Base-by-base conservation (phyloP, 1,140 invertebrate genomes). In the Neodiprion fabricii region DNA sequence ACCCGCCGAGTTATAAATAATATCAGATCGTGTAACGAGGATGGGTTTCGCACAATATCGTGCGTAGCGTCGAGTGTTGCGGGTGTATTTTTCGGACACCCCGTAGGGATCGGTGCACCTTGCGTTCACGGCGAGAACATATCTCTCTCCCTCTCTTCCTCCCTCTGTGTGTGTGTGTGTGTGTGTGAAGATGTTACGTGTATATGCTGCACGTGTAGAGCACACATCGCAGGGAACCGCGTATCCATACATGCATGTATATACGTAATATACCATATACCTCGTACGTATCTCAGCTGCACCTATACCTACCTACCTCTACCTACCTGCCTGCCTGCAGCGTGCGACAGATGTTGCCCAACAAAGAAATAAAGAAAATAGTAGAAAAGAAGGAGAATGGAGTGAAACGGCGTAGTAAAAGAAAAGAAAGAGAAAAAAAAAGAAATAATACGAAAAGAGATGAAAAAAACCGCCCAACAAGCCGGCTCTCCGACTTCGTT, bases 331-430 rank as follows among this genome's bases (percentile, higher is more conserved):
- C 47, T 28, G 73, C 66, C 74, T 50, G 69, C 74, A 67, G 75
- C 76, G 78, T 79, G 78, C 79, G 81, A 82, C 81, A 82, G 81
- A 82, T 82, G 81, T 82, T 81, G 79, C 73, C 48, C 72, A 69
- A 70, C 73, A 75, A 78, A 72, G 73, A 77, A 82, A 82, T 76
- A 80, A 78, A 82, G 77, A 21, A 72, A 49, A 21, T 47, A 53
- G 70, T 71, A 61, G 21, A 48, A 61, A 72, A 76, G 75, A 72
- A 69, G 61, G 74, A 72, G 72, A 74, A 71, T 70, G 68, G 72
- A 73, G 53, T 72, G 40, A 53, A 71, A 69, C 14, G 2, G 53
- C 53, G 14, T 48, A 74, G 72, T 70, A n/a, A 65, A 70, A 28
- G 71, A 73, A 47, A 48, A 71, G 23, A 66, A 73, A 40, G 72